Base-by-base conservation (phyloP, 2,888 invertebrate species). In the Lumbricus terrestris region DNA sequence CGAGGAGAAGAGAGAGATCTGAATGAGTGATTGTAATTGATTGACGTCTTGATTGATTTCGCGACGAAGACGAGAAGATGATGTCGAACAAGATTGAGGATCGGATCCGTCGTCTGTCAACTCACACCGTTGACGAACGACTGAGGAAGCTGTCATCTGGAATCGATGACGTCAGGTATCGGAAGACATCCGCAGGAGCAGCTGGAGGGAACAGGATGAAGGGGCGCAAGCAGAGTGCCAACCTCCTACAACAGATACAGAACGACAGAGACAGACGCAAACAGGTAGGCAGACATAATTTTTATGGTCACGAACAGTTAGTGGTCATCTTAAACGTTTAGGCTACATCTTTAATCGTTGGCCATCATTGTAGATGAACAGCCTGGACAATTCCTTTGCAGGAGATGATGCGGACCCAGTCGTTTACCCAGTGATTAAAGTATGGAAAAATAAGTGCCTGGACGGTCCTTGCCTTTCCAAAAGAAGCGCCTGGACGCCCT, bases 41-140 rank as follows among this genome's bases (percentile, higher is more conserved):
- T 1, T 54, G 3, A 3, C n/a, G 69, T n/a, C 18, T 47, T 47
- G 23, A 47, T 69, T 13, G 69, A 8, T 69, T 11, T 69, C 29
- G 69, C 35, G 33, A 82, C 6, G 85, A 85, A 34, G 85, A 85
- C 1, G 35, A 34, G 37, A 85, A 83, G 0, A 83, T 85, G 85
- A 85, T 85, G 35, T 85, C 85, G 85, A 85, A 85, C 37, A 85
- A 85, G 37, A 85, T 85, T 18, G 85, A 85, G 23, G 85, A 85
- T 20, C 34, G 85, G 37, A 85, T 85, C 16, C 85, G 85, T 37
- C 85, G 85, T 3, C 11, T 85, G 85, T 85, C 85, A 35, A 16
- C 23, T 6, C 34, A 85, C 37, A 35, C 35, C 35, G n/a, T 85
- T 35, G 85, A 85, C 23, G 85, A 85, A 18, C 85, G 85, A 16